Base-by-base conservation (phyloP, 2,797 vertebrate species). In the Nannoperca obscura region DNA sequence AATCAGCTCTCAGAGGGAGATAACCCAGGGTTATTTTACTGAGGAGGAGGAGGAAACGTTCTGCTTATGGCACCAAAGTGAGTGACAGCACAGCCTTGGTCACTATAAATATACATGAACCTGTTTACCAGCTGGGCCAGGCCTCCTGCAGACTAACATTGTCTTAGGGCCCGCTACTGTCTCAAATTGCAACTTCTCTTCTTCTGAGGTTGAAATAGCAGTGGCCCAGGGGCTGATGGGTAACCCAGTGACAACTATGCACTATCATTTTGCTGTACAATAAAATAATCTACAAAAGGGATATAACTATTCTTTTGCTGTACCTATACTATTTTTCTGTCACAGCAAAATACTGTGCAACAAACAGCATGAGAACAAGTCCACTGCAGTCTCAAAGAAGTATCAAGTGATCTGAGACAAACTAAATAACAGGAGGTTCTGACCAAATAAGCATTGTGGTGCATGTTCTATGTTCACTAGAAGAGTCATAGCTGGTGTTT, bases 101-200 rank as follows among this genome's bases (percentile, higher is more conserved):
- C 72, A 46, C 91, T 92, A 92, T 85, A 90, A 93, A 94, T 92
- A 94, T 44, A 88, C 81, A 73, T 71, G 52, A 90, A 91, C 84
- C 89, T 82, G 87, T 90, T 93, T 90, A 91, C 90, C 85, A 86
- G 79, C 55, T 17, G 38, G 79, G 52, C 84, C 67, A 27, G 61
- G 57, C 80, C 79, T 81, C 81, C 79, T 63, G 62, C 76, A 62
- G 32, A 78, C 83, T 38, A 59, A 83, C 82, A 90, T 75, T 81
- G 85, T 86, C 77, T 85, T 66, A 17, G 46, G 42, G 83, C 82
- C 69, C 57, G 74, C 78, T 57, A 70, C 74, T 40, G 79, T 86
- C 83, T 92, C 88, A 80, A 53, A 81, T 89, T 81, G 82, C 86
- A 87, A 62, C 55, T 50, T 89, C 67, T 71, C 57, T 61, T 38